A percentile compares a stretch with the other conserved stretches of the same genome.
These are phyloP conservation scores for Alexandromys fortis DNA, from an alignment of 2,113 vertebrate genomes.

Conservation along the genomic window DNA sequence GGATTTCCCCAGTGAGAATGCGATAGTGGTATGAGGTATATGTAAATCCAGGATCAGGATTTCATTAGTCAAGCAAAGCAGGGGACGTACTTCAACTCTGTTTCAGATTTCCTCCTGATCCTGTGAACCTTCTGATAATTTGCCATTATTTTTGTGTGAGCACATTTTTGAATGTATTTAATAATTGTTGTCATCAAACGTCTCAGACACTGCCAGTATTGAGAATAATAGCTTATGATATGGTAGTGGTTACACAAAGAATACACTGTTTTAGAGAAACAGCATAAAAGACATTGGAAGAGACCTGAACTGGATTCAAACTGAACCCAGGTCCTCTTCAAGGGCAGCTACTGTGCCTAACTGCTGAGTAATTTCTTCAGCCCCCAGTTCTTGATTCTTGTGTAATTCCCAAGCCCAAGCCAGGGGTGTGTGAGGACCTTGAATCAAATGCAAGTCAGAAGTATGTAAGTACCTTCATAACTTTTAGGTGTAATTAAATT, in stretches of 20 bases:
- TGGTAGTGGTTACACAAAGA: not conserved
- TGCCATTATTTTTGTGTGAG: not conserved
- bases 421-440: not conserved
- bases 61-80: not conserved
- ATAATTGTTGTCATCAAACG: not conserved
- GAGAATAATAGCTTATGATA: not conserved
- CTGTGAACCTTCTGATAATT: not conserved
- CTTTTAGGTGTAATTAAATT: not conserved
- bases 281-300: not conserved
- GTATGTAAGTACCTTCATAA: not conserved
- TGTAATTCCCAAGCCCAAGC: not conserved
- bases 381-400: not conserved
- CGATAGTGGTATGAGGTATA: not conserved
- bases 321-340: not conserved
- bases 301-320: not conserved
- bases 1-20: not conserved
- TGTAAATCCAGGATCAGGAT: not conserved
- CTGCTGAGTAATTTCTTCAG: not conserved
- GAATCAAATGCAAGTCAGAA: slow-evolving; percentile 6
- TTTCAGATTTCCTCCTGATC: not conserved
- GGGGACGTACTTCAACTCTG: not conserved
- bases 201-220: not conserved
- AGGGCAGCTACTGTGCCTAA: not conserved
- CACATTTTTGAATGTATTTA: not conserved
- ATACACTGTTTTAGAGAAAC: not conserved